Evolutionary conservation across 1,140 invertebrate genomes (phyloP), one percentile per base, ranked within the genome.

Genomic region (Drosophila bipectinata): DNA sequence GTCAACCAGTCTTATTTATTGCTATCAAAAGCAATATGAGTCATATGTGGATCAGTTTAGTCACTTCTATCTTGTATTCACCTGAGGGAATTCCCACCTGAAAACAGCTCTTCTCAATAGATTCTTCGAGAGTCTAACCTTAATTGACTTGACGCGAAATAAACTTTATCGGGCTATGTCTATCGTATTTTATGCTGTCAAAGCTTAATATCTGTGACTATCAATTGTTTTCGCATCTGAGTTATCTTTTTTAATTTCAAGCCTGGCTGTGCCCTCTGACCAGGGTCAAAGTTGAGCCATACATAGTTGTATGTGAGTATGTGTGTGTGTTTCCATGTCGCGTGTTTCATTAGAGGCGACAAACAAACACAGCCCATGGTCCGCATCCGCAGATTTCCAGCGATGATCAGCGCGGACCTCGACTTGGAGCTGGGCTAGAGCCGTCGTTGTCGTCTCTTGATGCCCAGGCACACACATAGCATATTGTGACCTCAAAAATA

Each of bases 401-500:
- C 81, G 77, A 87, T 87, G 82, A 87, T 87, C 82, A 81, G 74
- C 62, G 59, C 77, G 56, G 49, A 52, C 49, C 51, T 66, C 66
- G 51, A 14, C 41, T 72, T 51, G 41, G 51, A 77, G 57, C 41
- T 44, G 41, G 41, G n/a, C 12, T 5, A n/a, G 39, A 41, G 39
- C 0, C 39, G n/a, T 41, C 39, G 39, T 57, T 69, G 67, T 62
- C 53, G 74, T 64, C 73, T 39, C 56, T 58, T 59, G 56, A 59
- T 60, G 47, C 54, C 30, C 54, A 53, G 21, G 15, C 54, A 52
- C 53, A 34, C 48, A 39, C 55, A 48, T 62, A 30, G 72, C 79
- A 87, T 87, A 88, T 88, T 88, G 83, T 88, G 83, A 88, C 83
- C 83, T 88, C 79, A 88, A 88, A 88, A 90, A 90, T 90, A 90